These are phyloP conservation scores for Thamnaconus septentrionalis DNA, from an alignment of 2,113 vertebrate species.

Conservation along the genomic window DNA sequence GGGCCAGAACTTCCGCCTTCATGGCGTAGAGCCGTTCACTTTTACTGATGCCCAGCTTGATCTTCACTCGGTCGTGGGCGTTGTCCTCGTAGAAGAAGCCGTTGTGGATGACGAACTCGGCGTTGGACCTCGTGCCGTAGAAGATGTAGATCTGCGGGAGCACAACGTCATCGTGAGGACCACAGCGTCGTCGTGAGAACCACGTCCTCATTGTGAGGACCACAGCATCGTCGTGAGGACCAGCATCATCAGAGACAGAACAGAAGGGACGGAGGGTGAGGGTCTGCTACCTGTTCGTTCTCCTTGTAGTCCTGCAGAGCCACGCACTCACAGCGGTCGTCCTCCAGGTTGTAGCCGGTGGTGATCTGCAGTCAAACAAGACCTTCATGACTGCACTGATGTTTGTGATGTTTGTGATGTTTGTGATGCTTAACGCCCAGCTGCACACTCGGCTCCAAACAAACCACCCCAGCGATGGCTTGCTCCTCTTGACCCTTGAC, in stretches of 20 bases:
- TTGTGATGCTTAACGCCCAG: neutral
- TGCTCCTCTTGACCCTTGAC: no score
- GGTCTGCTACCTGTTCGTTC: constrained; percentile 87
- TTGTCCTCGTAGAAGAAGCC: constrained; percentile 99
- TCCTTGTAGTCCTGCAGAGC: constrained; percentile 90
- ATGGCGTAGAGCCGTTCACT: constrained; percentile 94
- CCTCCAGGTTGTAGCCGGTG: constrained; percentile 97
- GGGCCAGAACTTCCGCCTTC: constrained; percentile 97
- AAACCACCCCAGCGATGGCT: neutral
- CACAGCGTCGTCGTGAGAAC: neutral
- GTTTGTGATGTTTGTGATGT: neutral
- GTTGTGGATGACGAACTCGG: constrained; percentile 98
- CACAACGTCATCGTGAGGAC: neutral
- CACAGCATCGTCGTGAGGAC: no score
- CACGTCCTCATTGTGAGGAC: neutral
- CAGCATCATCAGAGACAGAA: no score
- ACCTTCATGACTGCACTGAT: neutral
- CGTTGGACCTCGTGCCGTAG: constrained; percentile 97
- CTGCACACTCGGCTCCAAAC: neutral
- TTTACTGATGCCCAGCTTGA: constrained; percentile 98
- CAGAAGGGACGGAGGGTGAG: neutral
- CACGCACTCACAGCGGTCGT: constrained; percentile 97
- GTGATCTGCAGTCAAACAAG: constrained; percentile 82
- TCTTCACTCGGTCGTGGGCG: constrained; percentile 96
- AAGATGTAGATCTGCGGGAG: constrained; percentile 94